Evolutionary conservation across 2,888 invertebrate genomes (phyloP).

Genomic region (Coelopa pilipes): DNA sequence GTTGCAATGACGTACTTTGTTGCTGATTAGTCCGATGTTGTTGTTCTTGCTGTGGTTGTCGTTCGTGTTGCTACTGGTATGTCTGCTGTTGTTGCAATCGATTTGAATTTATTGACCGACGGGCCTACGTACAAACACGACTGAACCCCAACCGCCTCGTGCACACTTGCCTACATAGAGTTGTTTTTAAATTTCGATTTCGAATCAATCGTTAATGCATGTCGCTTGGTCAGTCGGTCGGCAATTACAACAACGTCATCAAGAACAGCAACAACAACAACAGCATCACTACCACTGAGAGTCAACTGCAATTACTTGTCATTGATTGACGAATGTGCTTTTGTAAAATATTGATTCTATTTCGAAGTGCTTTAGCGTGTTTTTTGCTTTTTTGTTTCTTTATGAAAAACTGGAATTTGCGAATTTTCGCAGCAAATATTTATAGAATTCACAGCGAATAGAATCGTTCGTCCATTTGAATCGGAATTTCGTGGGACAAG

Average conservation of each 20-base stretch:
- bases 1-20: conserved; percentile 18
- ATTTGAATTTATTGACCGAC: conserved; percentile 9
- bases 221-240: neutral
- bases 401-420: neutral
- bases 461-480: too few relatives aligned
- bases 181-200: neutral
- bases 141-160: neutral
- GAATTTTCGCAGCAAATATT: neutral
- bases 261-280: neutral
- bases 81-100: neutral
- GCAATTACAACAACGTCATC: neutral
- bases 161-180: neutral
- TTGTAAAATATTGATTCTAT: neutral
- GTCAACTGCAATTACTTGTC: neutral
- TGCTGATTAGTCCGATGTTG: neutral
- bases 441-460: too few relatives aligned
- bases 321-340: conserved; percentile 10
- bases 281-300: too few relatives aligned
- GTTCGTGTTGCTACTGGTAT: neutral
- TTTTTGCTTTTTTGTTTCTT: neutral
- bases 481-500: too few relatives aligned
- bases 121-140: neutral
- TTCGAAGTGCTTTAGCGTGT: neutral
- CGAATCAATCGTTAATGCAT: neutral
- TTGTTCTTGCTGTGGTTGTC: neutral